These are phyloP conservation scores for Allophyes oxyacanthae DNA, from an alignment of 2,888 invertebrate genomes.

Conservation along the genomic window DNA sequence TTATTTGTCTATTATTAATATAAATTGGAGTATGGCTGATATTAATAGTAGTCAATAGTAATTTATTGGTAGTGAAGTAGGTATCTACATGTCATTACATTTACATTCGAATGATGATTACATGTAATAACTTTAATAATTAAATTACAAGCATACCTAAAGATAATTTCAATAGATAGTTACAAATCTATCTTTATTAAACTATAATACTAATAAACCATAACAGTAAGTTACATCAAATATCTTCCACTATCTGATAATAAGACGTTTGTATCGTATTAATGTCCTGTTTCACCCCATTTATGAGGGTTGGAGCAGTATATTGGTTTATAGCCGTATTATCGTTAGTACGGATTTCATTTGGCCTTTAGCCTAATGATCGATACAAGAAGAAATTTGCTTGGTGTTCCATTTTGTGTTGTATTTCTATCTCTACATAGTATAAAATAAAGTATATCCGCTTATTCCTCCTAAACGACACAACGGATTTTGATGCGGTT, in stretches of 20 bases:
- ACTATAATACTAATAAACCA: slow-evolving; percentile 5
- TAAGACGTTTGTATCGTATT: slow-evolving; percentile 36
- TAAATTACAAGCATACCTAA: background rate
- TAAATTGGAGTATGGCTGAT: too few relatives aligned
- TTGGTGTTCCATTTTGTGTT: background rate
- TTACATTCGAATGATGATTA: too few relatives aligned
- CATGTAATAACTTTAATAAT: too few relatives aligned
- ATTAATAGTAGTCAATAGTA: too few relatives aligned
- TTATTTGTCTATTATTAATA: too few relatives aligned
- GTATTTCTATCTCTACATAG: too few relatives aligned
- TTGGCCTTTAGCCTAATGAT: slow-evolving; percentile 35
- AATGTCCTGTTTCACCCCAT: slow-evolving; percentile 33
- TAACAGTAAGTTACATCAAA: slow-evolving; percentile 20
- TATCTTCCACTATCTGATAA: slow-evolving; percentile 38
- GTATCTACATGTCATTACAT: too few relatives aligned
- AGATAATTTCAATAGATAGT: background rate
- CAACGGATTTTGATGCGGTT: too few relatives aligned
- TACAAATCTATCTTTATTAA: slow-evolving; percentile 15
- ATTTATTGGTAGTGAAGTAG: too few relatives aligned
- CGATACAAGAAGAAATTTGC: slow-evolving; percentile 21
- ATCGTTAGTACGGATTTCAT: slow-evolving; percentile 46
- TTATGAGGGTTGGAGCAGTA: slow-evolving; percentile 39
- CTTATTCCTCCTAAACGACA: too few relatives aligned
- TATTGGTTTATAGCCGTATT: slow-evolving; percentile 48
- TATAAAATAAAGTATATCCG: too few relatives aligned